A percentile compares a stretch with the other conserved stretches of the same genome.
These are phyloP conservation scores for Hartigia nigra DNA, from an alignment of 2,888 invertebrate genomes.

Conservation along the genomic window DNA sequence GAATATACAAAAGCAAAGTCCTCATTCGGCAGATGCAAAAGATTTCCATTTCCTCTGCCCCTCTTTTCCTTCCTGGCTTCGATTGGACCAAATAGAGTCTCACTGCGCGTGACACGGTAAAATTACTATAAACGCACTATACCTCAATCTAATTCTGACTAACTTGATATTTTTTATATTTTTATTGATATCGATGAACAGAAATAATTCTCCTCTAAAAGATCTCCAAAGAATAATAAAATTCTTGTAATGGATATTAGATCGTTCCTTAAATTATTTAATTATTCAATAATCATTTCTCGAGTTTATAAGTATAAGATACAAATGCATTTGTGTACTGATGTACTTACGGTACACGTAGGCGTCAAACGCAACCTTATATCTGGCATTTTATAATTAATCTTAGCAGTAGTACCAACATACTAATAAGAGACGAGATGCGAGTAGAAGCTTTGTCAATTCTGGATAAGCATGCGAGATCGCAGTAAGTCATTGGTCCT, in stretches of 20 bases:
- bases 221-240: neutral
- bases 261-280: neutral
- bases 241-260: neutral
- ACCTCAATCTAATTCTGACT: neutral
- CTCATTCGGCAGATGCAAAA: neutral
- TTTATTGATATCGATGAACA: neutral
- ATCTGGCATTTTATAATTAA: constrained; percentile 14
- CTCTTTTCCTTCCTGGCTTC: neutral
- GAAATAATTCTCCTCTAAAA: neutral
- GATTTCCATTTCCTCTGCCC: neutral
- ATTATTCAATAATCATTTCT: neutral
- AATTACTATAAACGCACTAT: neutral
- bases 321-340: neutral
- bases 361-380: neutral
- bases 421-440: constrained; percentile 31
- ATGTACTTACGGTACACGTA: neutral
- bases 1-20: neutral
- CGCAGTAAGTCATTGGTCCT: constrained; percentile 20
- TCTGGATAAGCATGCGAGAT: constrained; percentile 31
- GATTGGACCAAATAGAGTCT: neutral
- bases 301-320: neutral
- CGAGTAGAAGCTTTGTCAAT: constrained; percentile 33
- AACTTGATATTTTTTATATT: neutral
- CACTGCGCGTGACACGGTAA: neutral
- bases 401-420: neutral